Conservation (phyloP, 2,113 vertebrate species). For the Odobenus rosmarus region DNA sequence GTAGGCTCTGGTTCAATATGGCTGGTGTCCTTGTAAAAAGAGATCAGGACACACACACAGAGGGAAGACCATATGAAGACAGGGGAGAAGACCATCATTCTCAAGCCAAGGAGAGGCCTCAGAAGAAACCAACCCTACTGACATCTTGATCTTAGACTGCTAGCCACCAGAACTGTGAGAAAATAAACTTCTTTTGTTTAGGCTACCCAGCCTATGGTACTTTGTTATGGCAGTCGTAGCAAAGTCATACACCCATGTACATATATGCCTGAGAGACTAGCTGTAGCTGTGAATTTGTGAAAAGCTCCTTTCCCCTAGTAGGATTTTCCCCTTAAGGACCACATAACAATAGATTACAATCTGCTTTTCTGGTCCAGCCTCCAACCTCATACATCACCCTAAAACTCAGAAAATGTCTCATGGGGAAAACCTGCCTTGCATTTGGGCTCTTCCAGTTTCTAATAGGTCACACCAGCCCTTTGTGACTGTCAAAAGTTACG, state of each 20-base stretch:
- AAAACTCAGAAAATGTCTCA: not conserved
- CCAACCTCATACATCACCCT: not conserved
- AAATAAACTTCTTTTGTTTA: not conserved
- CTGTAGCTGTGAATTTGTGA: not conserved
- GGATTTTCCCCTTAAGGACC: not conserved
- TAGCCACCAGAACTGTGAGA: not conserved
- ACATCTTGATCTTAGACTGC: not conserved
- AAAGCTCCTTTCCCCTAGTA: not conserved
- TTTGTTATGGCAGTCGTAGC: not conserved
- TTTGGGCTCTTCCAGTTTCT: not conserved
- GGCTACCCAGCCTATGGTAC: not conserved
- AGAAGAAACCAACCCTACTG: not conserved
- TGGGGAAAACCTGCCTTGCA: not conserved
- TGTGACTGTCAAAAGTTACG: not conserved
- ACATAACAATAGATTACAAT: not conserved
- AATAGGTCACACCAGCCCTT: not conserved
- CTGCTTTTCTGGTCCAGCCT: not conserved
- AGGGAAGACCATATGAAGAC: not conserved
- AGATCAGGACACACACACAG: not conserved
- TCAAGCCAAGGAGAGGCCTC: not conserved
- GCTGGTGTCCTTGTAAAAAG: not conserved
- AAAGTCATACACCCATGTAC: not conserved
- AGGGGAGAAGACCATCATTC: not conserved
- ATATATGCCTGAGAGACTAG: not conserved
- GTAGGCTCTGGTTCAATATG: not conserved